Evolutionary conservation across 2,113 vertebrate species (phyloP).

Genomic region (Redunca redunca): DNA sequence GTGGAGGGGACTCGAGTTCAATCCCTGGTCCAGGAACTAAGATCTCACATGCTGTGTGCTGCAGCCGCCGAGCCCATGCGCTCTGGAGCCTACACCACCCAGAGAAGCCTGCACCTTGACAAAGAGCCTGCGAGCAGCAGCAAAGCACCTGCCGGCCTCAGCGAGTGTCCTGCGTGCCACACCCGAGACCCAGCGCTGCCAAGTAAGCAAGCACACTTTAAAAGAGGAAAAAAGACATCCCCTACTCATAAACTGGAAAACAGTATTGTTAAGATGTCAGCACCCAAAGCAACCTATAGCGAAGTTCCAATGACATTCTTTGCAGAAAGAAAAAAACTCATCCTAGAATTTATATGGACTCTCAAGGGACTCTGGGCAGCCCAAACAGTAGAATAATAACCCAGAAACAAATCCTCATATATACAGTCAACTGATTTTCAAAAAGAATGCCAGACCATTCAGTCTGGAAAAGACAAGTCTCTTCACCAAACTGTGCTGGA

Average conservation of each 20-base stretch:
- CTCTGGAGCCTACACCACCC: not conserved
- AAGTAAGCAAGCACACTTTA: fast-evolving
- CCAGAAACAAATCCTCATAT: not conserved
- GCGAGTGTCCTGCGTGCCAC: fast-evolving
- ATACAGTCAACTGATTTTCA: not conserved
- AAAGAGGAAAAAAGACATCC: not conserved
- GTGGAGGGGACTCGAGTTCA: not conserved
- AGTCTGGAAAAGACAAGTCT: not conserved
- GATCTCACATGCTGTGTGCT: fast-evolving
- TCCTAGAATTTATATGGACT: not conserved
- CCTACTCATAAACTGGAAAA: not conserved
- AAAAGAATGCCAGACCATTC: not conserved
- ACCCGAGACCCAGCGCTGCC: not conserved
- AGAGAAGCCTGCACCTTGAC: not conserved
- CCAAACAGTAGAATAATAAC: not conserved
- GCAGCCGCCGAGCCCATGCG: fast-evolving
- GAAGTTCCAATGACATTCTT: not conserved
- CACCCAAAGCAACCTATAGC: not conserved
- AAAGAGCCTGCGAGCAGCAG: fast-evolving
- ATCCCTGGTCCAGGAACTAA: not conserved
- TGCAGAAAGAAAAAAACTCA: not conserved
- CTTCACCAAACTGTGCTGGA: not conserved
- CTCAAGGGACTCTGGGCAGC: not conserved
- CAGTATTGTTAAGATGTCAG: not conserved
- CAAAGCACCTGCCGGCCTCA: not conserved